These are phyloP conservation scores for Phanerotoma sp. DNA, from an alignment of 2,888 invertebrate genomes.

Conservation along the genomic window DNA sequence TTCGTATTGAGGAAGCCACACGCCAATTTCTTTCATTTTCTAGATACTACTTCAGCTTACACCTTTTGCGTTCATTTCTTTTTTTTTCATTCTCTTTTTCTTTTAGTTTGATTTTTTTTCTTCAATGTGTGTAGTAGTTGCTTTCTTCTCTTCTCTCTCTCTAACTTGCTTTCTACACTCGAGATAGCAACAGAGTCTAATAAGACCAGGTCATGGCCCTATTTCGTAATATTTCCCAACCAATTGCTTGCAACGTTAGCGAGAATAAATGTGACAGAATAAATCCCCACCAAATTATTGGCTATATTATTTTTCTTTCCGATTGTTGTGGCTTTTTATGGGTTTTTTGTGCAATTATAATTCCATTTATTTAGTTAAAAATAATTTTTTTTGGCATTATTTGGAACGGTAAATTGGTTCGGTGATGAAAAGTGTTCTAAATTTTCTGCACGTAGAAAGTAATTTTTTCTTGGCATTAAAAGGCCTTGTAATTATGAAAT, in stretches of 20 bases:
- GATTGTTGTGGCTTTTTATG: constrained; percentile 28
- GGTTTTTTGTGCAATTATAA: background rate
- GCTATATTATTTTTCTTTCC: constrained; percentile 35
- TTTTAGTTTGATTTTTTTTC: constrained; percentile 1
- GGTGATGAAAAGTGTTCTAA: too few species aligned
- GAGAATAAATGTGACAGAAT: constrained; percentile 43
- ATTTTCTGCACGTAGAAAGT: too few species aligned
- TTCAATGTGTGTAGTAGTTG: background rate
- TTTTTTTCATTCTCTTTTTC: constrained; percentile 3
- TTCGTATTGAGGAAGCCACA: constrained; percentile 11
- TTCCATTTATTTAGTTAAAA: background rate
- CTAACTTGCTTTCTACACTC: constrained; percentile 5
- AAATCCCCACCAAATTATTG: constrained; percentile 45
- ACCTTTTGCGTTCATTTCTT: background rate
- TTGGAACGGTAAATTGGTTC: too few species aligned
- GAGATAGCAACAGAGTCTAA: constrained; percentile 36
- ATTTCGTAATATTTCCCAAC: constrained; percentile 44
- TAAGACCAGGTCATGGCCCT: constrained; percentile 44
- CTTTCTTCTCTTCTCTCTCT: constrained; percentile 5
- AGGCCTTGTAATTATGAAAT: too few species aligned
- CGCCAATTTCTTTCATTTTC: background rate
- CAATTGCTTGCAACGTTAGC: constrained; percentile 42
- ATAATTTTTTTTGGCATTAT: too few species aligned
- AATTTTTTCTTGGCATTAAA: too few species aligned
- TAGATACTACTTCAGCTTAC: background rate